These are phyloP conservation scores for Hedya salicella DNA, from an alignment of 2,888 invertebrate genomes.

Conservation along the genomic window DNA sequence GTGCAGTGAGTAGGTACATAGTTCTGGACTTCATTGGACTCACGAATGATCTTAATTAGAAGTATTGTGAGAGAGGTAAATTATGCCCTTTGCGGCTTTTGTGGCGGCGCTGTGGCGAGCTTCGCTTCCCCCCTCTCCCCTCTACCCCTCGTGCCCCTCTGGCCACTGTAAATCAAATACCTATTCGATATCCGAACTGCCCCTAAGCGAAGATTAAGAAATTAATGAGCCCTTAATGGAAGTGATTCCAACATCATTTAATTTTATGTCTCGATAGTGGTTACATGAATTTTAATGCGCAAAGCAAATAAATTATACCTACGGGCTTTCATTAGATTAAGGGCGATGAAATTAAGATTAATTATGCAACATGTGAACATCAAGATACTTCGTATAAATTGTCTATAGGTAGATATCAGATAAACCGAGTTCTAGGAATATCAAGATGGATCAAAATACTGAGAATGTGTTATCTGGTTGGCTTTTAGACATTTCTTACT, in stretches of 20 bases:
- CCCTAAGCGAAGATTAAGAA: conserved; percentile 76
- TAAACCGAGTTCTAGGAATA: conserved; percentile 1
- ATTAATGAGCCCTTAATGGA: conserved; percentile 81
- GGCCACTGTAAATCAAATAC: conserved; percentile 74
- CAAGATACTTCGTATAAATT: conserved; percentile 25
- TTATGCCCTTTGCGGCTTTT: conserved; percentile 69
- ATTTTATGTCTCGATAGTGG: conserved; percentile 48
- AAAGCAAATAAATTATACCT: conserved; percentile 66
- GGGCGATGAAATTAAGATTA: conserved; percentile 37
- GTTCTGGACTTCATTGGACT: conserved; percentile 71
- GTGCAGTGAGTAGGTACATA: conserved; percentile 67
- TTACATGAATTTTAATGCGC: conserved; percentile 54
- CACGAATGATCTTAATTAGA: conserved; percentile 84
- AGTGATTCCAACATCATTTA: conserved; percentile 63
- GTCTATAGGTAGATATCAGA: conserved; percentile 1
- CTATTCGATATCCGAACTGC: conserved; percentile 61
- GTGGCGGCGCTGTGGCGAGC: conserved; percentile 55
- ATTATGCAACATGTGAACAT: conserved; percentile 37
- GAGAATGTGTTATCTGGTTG: neutral
- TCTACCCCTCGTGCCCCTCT: conserved; percentile 44
- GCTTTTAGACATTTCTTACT: neutral
- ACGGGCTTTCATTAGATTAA: conserved; percentile 37
- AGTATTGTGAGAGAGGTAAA: conserved; percentile 79
- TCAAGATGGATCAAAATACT: neutral
- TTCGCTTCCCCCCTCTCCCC: conserved; percentile 48